Percentiles rank a stretch among this genome's conserved stretches.
These are phyloP conservation scores for Leiothrix lutea DNA, from an alignment of 2,113 vertebrate species.

Conservation along the genomic window DNA sequence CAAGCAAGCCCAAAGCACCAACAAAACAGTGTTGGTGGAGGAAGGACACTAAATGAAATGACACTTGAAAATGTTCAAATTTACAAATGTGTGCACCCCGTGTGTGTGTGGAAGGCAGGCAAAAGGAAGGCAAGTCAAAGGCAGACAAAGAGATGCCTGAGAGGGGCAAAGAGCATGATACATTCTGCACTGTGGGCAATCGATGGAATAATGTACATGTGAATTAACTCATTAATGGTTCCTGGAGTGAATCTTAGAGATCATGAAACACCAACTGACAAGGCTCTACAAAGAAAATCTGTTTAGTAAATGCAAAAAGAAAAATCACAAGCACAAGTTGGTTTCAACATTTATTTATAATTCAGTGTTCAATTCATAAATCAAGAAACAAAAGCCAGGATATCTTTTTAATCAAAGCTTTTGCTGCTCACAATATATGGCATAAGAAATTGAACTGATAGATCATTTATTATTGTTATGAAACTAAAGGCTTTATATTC, in stretches of 20 bases:
- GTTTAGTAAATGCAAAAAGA: constrained; percentile 6
- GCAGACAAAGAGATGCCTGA: not conserved
- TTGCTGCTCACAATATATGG: not conserved
- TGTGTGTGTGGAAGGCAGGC: not conserved
- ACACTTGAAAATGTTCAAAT: not conserved
- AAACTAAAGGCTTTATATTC: constrained; percentile 32
- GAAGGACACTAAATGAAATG: not conserved
- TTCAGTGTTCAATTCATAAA: not conserved
- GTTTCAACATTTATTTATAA: constrained; percentile 53
- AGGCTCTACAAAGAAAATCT: not conserved
- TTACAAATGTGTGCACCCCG: not conserved
- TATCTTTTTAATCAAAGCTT: constrained; percentile 33
- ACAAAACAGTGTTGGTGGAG: not conserved
- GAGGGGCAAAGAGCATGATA: not conserved
- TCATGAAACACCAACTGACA: not conserved
- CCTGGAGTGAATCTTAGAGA: not conserved
- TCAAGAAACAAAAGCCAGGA: not conserved
- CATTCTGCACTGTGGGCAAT: not conserved
- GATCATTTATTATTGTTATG: not conserved
- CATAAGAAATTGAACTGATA: constrained; percentile 19
- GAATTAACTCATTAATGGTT: constrained; percentile 11
- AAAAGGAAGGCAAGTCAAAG: not conserved
- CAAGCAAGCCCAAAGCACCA: not conserved
- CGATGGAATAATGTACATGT: not conserved
- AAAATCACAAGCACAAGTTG: not conserved